Conservation (phyloP, 1,140 invertebrate genomes). For the Whitmania pigra region DNA sequence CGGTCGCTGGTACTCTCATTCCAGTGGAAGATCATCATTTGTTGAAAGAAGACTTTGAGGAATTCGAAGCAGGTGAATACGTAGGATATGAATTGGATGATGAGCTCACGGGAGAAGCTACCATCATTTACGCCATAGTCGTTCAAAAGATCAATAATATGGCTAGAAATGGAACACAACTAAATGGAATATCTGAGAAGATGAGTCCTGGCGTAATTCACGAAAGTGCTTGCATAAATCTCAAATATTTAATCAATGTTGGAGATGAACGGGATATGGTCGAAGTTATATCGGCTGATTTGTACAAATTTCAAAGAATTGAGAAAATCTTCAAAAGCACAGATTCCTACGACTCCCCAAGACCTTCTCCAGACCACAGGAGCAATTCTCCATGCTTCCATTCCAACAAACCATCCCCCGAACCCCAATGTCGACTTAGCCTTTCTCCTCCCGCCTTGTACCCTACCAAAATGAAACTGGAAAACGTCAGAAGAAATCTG, state of each 20-base stretch:
- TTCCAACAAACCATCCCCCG: too few relatives aligned
- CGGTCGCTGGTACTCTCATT: conserved; percentile 26
- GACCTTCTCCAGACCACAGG: neutral
- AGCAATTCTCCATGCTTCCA: too few relatives aligned
- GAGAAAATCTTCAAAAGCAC: conserved; percentile 3
- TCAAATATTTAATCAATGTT: conserved; percentile 28
- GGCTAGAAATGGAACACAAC: neutral
- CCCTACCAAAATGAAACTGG: too few relatives aligned
- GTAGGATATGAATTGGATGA: conserved; percentile 31
- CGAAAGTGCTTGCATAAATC: conserved; percentile 15
- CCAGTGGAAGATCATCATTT: conserved; percentile 27
- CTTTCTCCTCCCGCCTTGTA: too few relatives aligned
- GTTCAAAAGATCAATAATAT: conserved; percentile 21
- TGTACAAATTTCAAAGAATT: conserved; percentile 30
- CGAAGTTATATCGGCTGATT: conserved; percentile 25
- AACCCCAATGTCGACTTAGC: too few relatives aligned
- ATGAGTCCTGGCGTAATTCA: neutral
- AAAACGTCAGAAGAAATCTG: too few relatives aligned
- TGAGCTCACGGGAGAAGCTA: conserved; percentile 24
- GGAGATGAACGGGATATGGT: conserved; percentile 24
- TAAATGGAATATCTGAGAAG: neutral
- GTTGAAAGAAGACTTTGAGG: conserved; percentile 27
- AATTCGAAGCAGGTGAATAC: conserved; percentile 29
- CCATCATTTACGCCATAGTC: conserved; percentile 29
- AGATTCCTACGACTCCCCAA: neutral